Conservation (phyloP, 2,888 invertebrate species). For the Mesorhabditis sp. region DNA sequence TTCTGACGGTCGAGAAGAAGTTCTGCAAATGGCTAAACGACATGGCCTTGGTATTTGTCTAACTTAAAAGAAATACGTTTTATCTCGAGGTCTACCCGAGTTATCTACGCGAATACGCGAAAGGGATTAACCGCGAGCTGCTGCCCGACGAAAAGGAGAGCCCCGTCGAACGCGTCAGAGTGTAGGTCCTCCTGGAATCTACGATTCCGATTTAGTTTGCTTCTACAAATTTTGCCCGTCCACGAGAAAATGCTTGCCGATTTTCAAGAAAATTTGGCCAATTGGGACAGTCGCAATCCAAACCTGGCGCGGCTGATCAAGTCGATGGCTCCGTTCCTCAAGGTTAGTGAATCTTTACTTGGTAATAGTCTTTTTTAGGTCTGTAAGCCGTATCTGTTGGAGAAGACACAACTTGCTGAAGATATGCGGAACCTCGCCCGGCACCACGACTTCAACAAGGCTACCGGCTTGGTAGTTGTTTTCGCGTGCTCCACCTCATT, state of each 20-base stretch:
- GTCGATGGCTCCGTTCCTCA: conserved; percentile 44
- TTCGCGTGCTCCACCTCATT: conserved; percentile 5
- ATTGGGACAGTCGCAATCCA: conserved; percentile 27
- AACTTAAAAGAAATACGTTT: conserved; percentile 3
- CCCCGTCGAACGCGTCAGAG: conserved; percentile 23
- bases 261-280: conserved; percentile 19
- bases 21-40: conserved; percentile 41
- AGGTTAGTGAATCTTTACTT: conserved; percentile 10
- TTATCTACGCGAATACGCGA: conserved; percentile 31
- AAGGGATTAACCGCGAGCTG: conserved; percentile 24
- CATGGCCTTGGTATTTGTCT: conserved; percentile 25
- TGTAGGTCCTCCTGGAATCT: background rate
- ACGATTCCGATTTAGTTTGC: conserved; percentile 18
- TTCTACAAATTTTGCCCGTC: conserved; percentile 22
- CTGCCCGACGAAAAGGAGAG: conserved; percentile 17
- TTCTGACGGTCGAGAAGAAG: conserved; percentile 39
- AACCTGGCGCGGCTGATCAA: conserved; percentile 36
- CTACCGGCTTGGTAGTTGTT: conserved; percentile 31
- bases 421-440: conserved; percentile 36
- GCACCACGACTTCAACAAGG: conserved; percentile 50
- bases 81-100: conserved; percentile 38
- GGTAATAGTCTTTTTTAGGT: background rate
- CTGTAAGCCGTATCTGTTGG: conserved; percentile 39
- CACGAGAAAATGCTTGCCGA: conserved; percentile 27
- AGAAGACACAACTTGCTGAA: conserved; percentile 36